A percentile compares a stretch with the other conserved stretches of the same genome.
Evolutionary conservation across 2,797 vertebrate species (phyloP).

Genomic region (Jordanella pulchra): DNA sequence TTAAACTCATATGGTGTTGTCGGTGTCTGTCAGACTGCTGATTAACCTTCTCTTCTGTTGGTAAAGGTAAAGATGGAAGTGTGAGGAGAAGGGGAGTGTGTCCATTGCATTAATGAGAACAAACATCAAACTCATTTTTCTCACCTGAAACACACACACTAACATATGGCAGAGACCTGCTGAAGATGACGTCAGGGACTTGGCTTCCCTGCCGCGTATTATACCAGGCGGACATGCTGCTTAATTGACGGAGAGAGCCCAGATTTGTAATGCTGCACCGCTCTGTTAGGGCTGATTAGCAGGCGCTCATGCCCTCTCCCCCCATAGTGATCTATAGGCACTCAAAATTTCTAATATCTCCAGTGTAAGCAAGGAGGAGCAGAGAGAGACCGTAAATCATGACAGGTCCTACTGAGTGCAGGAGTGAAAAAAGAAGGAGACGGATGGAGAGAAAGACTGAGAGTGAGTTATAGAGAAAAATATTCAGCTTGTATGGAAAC

Average conservation of each 20-base stretch:
- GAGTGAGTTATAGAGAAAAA: slow-evolving; percentile 56
- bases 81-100: slow-evolving; percentile 62
- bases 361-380: slow-evolving; percentile 71
- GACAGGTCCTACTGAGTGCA: slow-evolving; percentile 64
- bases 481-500: slow-evolving; percentile 62
- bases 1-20: slow-evolving; percentile 66
- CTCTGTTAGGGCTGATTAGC: slow-evolving; percentile 80
- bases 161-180: slow-evolving; percentile 34
- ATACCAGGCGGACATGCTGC: slow-evolving; percentile 56
- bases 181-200: slow-evolving; percentile 67
- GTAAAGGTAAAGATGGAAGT: slow-evolving; percentile 74
- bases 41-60: slow-evolving; percentile 72
- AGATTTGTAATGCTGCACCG: slow-evolving; percentile 73
- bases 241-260: slow-evolving; percentile 72
- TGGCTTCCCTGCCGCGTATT: slow-evolving; percentile 52
- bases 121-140: slow-evolving; percentile 52
- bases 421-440: slow-evolving; percentile 48
- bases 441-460: slow-evolving; percentile 41
- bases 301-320: slow-evolving; percentile 61
- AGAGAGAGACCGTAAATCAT: slow-evolving; percentile 78
- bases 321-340: slow-evolving; percentile 77
- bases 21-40: slow-evolving; percentile 59
- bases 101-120: slow-evolving; percentile 75
- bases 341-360: slow-evolving; percentile 79
- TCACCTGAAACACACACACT: slow-evolving; percentile 36